Percentiles rank a stretch among this genome's conserved stretches.
Conservation (phyloP, 2,797 vertebrate genomes). For the Diplodus puntazzo region DNA sequence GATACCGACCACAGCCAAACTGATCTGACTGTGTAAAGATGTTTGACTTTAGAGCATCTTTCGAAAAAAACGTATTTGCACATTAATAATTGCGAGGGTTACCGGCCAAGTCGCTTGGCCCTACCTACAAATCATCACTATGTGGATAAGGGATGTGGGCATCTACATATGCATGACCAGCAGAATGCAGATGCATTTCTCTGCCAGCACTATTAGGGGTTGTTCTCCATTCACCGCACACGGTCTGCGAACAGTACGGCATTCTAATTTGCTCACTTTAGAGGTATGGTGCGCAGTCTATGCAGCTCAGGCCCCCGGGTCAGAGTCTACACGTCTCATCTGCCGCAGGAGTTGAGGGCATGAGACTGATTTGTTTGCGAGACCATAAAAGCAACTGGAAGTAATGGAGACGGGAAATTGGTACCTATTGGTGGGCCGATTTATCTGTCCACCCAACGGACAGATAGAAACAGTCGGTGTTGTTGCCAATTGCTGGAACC, state of each 20-base stretch:
- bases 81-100: slow-evolving; percentile 71
- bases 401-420: slow-evolving; percentile 25
- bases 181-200: slow-evolving; percentile 78
- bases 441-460: slow-evolving; percentile 30
- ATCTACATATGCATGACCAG: slow-evolving; percentile 78
- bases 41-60: slow-evolving; percentile 47
- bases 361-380: slow-evolving; percentile 69
- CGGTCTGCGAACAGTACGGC: slow-evolving; percentile 65
- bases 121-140: slow-evolving; percentile 69
- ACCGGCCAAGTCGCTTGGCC: slow-evolving; percentile 56
- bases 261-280: slow-evolving; percentile 80
- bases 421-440: slow-evolving; percentile 22
- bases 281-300: slow-evolving; percentile 54
- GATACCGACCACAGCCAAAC: slow-evolving; percentile 30
- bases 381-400: slow-evolving; percentile 61
- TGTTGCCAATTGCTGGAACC: slow-evolving; percentile 5
- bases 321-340: slow-evolving; percentile 66
- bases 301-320: slow-evolving; percentile 60
- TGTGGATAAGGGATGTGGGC: slow-evolving; percentile 31
- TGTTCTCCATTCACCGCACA: slow-evolving; percentile 78
- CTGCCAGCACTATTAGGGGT: slow-evolving; percentile 70
- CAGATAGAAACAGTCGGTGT: slow-evolving; percentile 29
- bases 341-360: slow-evolving; percentile 55
- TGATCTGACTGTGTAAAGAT: slow-evolving; percentile 29
- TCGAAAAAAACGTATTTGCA: slow-evolving; percentile 58